These are phyloP conservation scores for Mustela lutreola DNA, from an alignment of 2,113 vertebrate species.

Conservation along the genomic window DNA sequence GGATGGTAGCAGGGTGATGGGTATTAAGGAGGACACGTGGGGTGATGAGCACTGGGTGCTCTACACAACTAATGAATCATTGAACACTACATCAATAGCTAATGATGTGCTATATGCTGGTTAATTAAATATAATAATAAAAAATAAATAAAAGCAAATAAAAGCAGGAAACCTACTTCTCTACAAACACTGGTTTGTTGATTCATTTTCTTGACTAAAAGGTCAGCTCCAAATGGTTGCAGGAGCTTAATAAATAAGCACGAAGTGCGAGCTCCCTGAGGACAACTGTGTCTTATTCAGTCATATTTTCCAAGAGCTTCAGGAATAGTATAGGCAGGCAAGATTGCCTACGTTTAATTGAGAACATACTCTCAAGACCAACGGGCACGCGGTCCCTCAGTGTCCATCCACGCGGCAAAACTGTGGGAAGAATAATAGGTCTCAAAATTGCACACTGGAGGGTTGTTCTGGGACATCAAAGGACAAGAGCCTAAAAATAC, in stretches of 20 bases:
- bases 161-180: constrained; percentile 20
- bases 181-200: not conserved
- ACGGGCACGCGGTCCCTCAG: not conserved
- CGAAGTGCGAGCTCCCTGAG: not conserved
- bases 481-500: not conserved
- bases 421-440: not conserved
- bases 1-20: too few species aligned
- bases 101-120: too few species aligned
- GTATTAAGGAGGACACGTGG: too few species aligned
- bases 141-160: not conserved
- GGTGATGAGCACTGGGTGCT: too few species aligned
- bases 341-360: not conserved
- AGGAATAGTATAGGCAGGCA: not conserved
- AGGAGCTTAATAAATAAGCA: not conserved
- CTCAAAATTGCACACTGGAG: constrained; percentile 13
- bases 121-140: too few species aligned
- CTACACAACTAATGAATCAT: too few species aligned
- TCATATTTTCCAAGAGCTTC: constrained; percentile 22
- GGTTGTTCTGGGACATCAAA: not conserved
- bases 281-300: not conserved
- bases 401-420: not conserved
- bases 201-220: constrained; percentile 43
- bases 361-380: constrained; percentile 25
- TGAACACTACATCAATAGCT: too few species aligned
- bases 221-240: constrained; percentile 43